A percentile compares a stretch with the other conserved stretches of the same genome.
Evolutionary conservation across 2,797 vertebrate genomes (phyloP).

Genomic region (Pipistrellus pipistrellus): DNA sequence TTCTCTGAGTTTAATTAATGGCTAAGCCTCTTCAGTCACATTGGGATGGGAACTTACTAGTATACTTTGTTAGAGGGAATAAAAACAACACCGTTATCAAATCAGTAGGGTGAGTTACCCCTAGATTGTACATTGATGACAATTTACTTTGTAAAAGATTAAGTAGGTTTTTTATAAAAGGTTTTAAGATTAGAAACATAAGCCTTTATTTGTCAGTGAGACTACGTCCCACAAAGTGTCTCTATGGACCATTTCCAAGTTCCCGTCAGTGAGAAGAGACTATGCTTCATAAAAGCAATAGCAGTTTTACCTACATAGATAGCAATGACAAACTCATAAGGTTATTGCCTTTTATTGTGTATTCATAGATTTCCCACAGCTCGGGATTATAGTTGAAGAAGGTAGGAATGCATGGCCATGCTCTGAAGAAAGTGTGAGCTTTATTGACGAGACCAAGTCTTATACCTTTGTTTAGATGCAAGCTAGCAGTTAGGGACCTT

Average conservation of each 20-base stretch:
- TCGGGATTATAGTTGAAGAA: not conserved
- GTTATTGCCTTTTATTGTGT: not conserved
- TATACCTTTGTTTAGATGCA: conserved; percentile 52
- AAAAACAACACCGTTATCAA: not conserved
- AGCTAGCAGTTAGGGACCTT: conserved; percentile 24
- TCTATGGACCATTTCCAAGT: not conserved
- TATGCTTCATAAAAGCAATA: not conserved
- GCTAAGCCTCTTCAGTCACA: not conserved
- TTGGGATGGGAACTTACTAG: not conserved
- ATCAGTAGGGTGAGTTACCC: not conserved
- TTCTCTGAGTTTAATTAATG: conserved; percentile 34
- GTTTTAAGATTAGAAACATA: conserved; percentile 19
- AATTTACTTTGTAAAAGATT: not conserved
- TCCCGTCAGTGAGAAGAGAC: conserved; percentile 5
- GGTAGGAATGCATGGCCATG: not conserved
- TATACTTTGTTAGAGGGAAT: conserved; percentile 12
- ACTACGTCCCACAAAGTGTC: not conserved
- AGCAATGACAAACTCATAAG: not conserved
- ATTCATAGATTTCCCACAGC: not conserved
- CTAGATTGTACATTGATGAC: conserved; percentile 22
- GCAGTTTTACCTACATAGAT: not conserved
- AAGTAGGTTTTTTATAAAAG: not conserved
- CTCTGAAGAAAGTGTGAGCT: not conserved
- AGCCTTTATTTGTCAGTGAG: not conserved
- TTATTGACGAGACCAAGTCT: not conserved